Conservation (phyloP, 2,797 vertebrate genomes). For the Psittacula echo region DNA sequence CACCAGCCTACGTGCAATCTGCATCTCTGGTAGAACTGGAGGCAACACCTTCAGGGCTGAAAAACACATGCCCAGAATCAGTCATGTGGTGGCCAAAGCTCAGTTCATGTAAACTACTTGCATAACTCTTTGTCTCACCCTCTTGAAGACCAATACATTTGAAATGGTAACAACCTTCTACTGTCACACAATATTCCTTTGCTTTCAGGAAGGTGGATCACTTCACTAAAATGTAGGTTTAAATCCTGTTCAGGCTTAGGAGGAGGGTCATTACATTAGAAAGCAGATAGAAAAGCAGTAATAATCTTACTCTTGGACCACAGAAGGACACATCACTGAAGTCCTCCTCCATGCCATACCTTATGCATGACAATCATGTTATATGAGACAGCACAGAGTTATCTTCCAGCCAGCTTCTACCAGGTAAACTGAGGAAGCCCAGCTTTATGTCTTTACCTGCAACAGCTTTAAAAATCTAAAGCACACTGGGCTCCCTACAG, state of each 20-base stretch:
- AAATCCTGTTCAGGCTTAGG: neutral
- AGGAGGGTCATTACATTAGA: neutral
- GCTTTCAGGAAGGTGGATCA: neutral
- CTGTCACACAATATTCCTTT: neutral
- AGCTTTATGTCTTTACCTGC: neutral
- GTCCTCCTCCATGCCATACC: neutral
- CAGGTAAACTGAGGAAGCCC: neutral
- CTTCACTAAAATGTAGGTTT: neutral
- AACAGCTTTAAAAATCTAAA: neutral
- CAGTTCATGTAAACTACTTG: neutral
- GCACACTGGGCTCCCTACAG: neutral
- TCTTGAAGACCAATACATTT: neutral
- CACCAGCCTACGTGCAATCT: constrained; percentile 25
- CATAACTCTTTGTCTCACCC: neutral
- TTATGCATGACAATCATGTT: rapidly evolving
- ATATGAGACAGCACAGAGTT: neutral
- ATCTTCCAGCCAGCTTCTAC: neutral
- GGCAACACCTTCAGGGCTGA: neutral
- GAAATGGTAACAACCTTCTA: neutral
- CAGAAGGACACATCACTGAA: neutral
- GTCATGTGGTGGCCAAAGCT: neutral
- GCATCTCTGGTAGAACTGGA: neutral
- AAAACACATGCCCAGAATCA: neutral
- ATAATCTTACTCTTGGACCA: neutral
- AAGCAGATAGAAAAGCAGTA: neutral